A percentile compares a stretch with the other conserved stretches of the same genome.
Conservation (phyloP, 2,888 invertebrate species). For the Gymnoscelis rufifasciata region DNA sequence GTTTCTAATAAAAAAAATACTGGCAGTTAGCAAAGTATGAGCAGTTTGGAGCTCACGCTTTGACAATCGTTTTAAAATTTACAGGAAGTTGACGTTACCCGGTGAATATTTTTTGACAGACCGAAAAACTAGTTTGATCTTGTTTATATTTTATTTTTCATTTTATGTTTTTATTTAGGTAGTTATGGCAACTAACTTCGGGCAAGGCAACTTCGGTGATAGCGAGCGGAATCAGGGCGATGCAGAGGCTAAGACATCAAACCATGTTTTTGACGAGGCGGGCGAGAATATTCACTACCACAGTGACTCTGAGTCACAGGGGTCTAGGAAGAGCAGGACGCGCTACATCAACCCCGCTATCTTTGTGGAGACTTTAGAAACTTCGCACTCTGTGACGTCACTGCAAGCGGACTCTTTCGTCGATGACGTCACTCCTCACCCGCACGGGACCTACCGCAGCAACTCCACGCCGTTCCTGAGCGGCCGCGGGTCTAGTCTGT, state of each 20-base stretch:
- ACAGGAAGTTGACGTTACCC: neutral
- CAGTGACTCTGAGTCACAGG: constrained; percentile 65
- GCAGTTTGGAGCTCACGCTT: too few relatives aligned
- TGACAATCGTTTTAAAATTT: too few relatives aligned
- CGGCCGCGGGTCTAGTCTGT: constrained; percentile 50
- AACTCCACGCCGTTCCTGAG: constrained; percentile 67
- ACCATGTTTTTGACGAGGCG: constrained; percentile 67
- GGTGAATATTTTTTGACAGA: constrained; percentile 32
- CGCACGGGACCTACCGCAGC: constrained; percentile 64
- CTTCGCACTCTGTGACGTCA: constrained; percentile 64
- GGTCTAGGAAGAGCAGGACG: constrained; percentile 61
- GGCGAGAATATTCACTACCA: constrained; percentile 66
- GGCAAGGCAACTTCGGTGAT: constrained; percentile 61
- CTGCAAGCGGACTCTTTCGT: constrained; percentile 53
- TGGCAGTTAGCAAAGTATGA: too few relatives aligned
- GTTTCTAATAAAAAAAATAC: too few relatives aligned
- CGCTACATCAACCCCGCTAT: constrained; percentile 81
- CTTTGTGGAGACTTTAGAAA: constrained; percentile 73
- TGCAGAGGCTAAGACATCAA: constrained; percentile 43
- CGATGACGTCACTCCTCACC: constrained; percentile 66
- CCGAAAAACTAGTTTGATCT: constrained; percentile 27
- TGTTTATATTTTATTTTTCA: constrained; percentile 38
- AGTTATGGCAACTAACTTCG: constrained; percentile 54
- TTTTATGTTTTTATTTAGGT: constrained; percentile 18
- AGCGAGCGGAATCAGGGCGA: constrained; percentile 48